Base-by-base conservation (phyloP, 2,888 invertebrate species). In the Erebia epiphron region DNA sequence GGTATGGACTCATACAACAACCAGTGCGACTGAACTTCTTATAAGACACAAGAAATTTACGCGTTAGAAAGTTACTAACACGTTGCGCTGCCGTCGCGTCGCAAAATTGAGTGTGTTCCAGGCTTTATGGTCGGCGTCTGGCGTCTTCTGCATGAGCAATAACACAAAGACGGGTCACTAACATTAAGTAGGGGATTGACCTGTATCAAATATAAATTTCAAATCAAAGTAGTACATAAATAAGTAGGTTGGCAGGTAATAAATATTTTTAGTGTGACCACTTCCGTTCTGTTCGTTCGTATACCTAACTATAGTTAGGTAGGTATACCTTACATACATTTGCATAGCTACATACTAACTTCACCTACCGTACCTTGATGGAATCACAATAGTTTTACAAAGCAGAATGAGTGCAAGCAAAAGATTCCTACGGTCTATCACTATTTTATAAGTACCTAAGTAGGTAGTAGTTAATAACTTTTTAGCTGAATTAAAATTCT, bases 71-170 rank as follows among this genome's bases (percentile, higher is more conserved):
- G 4, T 26, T 4, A 2, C 11, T 1, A 46, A 10, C 46, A 3
- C 46, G 46, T 11, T 10, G 11, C 11, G 46, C 46, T 11, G 46
- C 46, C 11, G 46, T 46, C 46, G 46, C 46, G 43, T 11, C 10
- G 9, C 43, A 43, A 43, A 35, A 35, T 50, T 52, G 8, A 8
- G 54, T 52, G 9, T 54, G 18, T 16, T 54, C 3, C 54, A 54
- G 54, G 16, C 54, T 54, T 46, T 54, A 54, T 16, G 0, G 54
- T 18, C 9, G 16, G 67, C 73, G 77, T 77, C 76, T 75, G 78
- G 75, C 74, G 70, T 71, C 75, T 69, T 68, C 64, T 58, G 70
- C 64, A 52, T 63, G 67, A 69, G 18, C 72, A 74, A 76, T 68
- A 63, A 71, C 56, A 67, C 61, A 43, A 41, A 26, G 52, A 63